phyloP scores from a whole-genome alignment of 2,797 vertebrate species.

The Knipowitschia caucasica region DNA sequence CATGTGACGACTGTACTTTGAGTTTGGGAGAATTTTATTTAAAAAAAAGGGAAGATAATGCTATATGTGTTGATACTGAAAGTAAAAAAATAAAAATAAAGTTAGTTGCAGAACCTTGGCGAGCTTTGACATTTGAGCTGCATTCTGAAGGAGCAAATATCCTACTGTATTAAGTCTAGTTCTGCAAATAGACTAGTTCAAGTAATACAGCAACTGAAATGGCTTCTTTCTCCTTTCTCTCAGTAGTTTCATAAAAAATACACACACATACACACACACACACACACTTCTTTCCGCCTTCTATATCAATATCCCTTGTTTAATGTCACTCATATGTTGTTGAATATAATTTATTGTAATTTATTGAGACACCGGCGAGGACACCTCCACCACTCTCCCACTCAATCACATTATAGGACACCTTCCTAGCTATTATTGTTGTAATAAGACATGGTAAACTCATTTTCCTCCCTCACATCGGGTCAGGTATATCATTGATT shows the following conservation, averaged over 20 bases:
- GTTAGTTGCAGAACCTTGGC: too few relatives aligned
- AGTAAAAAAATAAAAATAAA: too few relatives aligned
- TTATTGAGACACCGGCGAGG: conserved; percentile 6
- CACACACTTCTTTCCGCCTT: neutral
- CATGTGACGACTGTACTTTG: too few relatives aligned
- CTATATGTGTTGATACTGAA: too few relatives aligned
- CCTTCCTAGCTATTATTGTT: conserved; percentile 1
- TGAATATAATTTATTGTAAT: conserved; percentile 9
- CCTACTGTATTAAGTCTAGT: too few relatives aligned
- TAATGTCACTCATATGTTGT: neutral
- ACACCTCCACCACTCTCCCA: conserved; percentile 4
- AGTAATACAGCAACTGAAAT: too few relatives aligned
- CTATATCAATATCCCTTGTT: neutral
- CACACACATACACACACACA: neutral
- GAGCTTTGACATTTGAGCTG: too few relatives aligned
- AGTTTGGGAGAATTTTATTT: too few relatives aligned
- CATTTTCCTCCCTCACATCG: conserved; percentile 20
- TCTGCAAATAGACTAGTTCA: too few relatives aligned
- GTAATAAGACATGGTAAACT: conserved; percentile 10
- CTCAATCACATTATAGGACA: conserved; percentile 24
- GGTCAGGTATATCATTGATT: conserved; percentile 31
- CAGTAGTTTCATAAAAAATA: neutral
- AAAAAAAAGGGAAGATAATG: too few relatives aligned
- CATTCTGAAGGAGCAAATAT: too few relatives aligned
- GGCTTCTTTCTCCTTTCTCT: neutral